phyloP scores from a whole-genome alignment of 2,888 invertebrate genomes.

The Mythimna pallens region DNA sequence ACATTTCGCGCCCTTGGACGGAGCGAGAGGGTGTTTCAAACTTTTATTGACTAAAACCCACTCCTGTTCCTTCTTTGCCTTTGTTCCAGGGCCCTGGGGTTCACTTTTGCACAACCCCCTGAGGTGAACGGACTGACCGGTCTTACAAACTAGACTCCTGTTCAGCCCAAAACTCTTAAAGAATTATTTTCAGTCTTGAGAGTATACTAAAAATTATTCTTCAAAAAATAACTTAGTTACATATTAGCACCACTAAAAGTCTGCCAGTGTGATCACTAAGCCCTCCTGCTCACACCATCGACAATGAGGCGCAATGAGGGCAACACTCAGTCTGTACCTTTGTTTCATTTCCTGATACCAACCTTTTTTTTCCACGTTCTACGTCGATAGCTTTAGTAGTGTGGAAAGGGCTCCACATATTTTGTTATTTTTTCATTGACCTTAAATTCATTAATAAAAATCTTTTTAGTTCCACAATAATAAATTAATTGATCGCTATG shows the following conservation, averaged over 20 bases:
- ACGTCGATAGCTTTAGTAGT: constrained; percentile 63
- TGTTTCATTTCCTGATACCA: constrained; percentile 85
- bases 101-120: no score
- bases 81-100: no score
- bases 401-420: constrained; percentile 58
- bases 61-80: no score
- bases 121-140: no score
- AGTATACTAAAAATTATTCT: neutral
- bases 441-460: neutral
- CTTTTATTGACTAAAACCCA: no score
- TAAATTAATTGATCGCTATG: neutral
- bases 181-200: no score
- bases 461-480: neutral
- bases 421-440: neutral
- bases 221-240: neutral
- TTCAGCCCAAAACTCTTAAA: no score
- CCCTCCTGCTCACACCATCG: constrained; percentile 2
- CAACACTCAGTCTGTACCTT: constrained; percentile 73
- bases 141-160: no score
- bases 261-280: neutral
- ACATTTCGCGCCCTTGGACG: no score
- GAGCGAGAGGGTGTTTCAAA: no score
- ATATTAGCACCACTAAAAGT: neutral
- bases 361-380: constrained; percentile 74
- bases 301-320: constrained; percentile 59